Conservation (phyloP, 2,888 invertebrate species). For the Heliconius aoede region DNA sequence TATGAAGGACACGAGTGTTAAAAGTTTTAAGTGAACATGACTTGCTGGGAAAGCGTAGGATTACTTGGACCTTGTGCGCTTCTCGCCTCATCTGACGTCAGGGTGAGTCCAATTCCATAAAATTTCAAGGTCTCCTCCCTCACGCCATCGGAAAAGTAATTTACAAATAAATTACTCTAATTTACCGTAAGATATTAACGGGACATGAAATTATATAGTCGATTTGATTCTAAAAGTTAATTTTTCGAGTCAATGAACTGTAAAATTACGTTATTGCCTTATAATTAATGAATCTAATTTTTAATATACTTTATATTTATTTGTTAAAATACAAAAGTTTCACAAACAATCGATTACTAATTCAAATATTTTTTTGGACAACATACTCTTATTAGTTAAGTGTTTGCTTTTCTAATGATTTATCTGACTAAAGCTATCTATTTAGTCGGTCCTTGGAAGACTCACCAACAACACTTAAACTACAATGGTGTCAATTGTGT, state of each 20-base stretch:
- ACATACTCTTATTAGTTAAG: slow-evolving; percentile 43
- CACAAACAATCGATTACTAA: slow-evolving; percentile 52
- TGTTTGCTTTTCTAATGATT: slow-evolving; percentile 47
- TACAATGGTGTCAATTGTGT: slow-evolving; percentile 71
- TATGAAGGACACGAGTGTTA: slow-evolving; percentile 58
- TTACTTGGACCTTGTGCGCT: slow-evolving; percentile 81
- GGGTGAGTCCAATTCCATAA: slow-evolving; percentile 69
- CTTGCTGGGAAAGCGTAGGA: slow-evolving; percentile 83
- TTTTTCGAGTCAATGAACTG: slow-evolving; percentile 27
- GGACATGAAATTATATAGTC: slow-evolving; percentile 24
- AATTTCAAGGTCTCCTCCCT: slow-evolving; percentile 49
- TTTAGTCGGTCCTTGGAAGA: slow-evolving; percentile 45
- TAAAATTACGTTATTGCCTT: slow-evolving; percentile 10
- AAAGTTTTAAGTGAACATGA: slow-evolving; percentile 68
- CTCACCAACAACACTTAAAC: slow-evolving; percentile 33
- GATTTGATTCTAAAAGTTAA: slow-evolving; percentile 22
- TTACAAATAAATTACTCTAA: slow-evolving; percentile 19
- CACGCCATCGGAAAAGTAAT: slow-evolving; percentile 36
- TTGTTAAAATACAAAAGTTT: slow-evolving; percentile 36
- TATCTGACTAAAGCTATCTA: slow-evolving; percentile 33
- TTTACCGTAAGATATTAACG: slow-evolving; percentile 25
- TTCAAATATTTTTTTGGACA: slow-evolving; percentile 42
- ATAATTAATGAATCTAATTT: slow-evolving; percentile 2
- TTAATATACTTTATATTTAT: slow-evolving; percentile 16
- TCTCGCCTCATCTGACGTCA: slow-evolving; percentile 76